Conservation (phyloP, 2,888 invertebrate species). For the Campaea margaritaria region DNA sequence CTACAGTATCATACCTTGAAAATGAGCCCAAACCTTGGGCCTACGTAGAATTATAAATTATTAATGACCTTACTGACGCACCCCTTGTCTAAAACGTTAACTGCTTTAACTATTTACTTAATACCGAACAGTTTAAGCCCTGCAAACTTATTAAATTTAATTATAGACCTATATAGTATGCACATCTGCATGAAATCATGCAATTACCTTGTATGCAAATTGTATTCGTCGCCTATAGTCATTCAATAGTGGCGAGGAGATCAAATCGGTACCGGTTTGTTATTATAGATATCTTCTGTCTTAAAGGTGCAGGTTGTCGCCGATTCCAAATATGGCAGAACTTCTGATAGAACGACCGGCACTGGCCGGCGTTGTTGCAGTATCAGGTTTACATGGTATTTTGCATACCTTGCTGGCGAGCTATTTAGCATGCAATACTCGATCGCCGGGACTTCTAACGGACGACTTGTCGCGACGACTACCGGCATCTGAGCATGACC, state of each 20-base stretch:
- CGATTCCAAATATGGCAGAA: slow-evolving; percentile 63
- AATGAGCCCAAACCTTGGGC: too few relatives aligned
- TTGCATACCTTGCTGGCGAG: slow-evolving; percentile 54
- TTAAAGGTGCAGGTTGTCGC: slow-evolving; percentile 55
- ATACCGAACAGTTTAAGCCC: slow-evolving; percentile 40
- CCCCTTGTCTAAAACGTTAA: slow-evolving; percentile 3
- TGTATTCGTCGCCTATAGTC: slow-evolving; percentile 60
- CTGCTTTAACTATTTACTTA: slow-evolving; percentile 29
- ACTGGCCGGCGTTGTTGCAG: slow-evolving; percentile 39
- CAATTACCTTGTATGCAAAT: slow-evolving; percentile 56
- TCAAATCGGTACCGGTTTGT: slow-evolving; percentile 55
- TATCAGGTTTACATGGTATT: slow-evolving; percentile 62
- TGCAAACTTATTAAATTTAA: slow-evolving; percentile 48
- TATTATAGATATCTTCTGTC: slow-evolving; percentile 49
- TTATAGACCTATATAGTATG: slow-evolving; percentile 44
- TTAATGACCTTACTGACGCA: neutral
- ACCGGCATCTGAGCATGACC: slow-evolving; percentile 55
- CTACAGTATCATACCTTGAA: too few relatives aligned
- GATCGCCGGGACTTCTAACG: slow-evolving; percentile 66
- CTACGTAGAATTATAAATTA: too few relatives aligned
- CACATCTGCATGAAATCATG: slow-evolving; percentile 23
- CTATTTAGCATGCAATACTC: slow-evolving; percentile 73
- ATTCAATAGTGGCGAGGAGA: slow-evolving; percentile 58
- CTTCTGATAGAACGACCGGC: slow-evolving; percentile 59
- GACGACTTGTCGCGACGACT: slow-evolving; percentile 70